These are phyloP conservation scores for Triplophysa siluroides DNA, from an alignment of 2,113 vertebrate genomes.

Conservation along the genomic window DNA sequence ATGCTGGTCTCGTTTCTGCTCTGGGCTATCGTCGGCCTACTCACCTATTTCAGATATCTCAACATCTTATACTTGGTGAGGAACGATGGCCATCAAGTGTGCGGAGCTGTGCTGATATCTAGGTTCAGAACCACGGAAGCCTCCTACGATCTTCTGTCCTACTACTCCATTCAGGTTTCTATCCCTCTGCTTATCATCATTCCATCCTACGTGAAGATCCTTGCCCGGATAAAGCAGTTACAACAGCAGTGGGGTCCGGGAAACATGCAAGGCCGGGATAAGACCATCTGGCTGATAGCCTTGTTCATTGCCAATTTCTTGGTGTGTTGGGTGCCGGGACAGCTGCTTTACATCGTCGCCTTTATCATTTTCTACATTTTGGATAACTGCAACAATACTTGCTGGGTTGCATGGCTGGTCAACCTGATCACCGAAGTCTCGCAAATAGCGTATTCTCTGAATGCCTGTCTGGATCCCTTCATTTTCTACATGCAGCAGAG, in stretches of 20 bases:
- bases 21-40: slow-evolving; percentile 51
- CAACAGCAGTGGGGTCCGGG: slow-evolving; percentile 44
- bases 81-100: slow-evolving; percentile 32
- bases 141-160: slow-evolving; percentile 53
- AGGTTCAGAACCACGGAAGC: slow-evolving; percentile 13
- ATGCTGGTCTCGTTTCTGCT: slow-evolving; percentile 49
- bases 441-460: slow-evolving; percentile 47
- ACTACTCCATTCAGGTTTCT: slow-evolving; percentile 55
- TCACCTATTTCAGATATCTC: slow-evolving; percentile 54
- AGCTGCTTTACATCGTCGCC: slow-evolving; percentile 55
- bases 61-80: slow-evolving; percentile 48
- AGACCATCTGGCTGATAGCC: slow-evolving; percentile 52
- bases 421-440: slow-evolving; percentile 53
- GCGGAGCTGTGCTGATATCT: slow-evolving; percentile 43
- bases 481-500: slow-evolving; percentile 53
- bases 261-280: slow-evolving; percentile 35
- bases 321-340: slow-evolving; percentile 59
- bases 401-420: slow-evolving; percentile 43
- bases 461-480: slow-evolving; percentile 51
- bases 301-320: slow-evolving; percentile 57
- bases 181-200: slow-evolving; percentile 54
- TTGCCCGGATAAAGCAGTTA: slow-evolving; percentile 46
- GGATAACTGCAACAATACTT: slow-evolving; percentile 42
- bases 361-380: slow-evolving; percentile 51
- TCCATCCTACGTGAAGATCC: slow-evolving; percentile 51